Evolutionary conservation across 2,113 vertebrate species (phyloP).

Genomic region (Prochilodus magdalenae): DNA sequence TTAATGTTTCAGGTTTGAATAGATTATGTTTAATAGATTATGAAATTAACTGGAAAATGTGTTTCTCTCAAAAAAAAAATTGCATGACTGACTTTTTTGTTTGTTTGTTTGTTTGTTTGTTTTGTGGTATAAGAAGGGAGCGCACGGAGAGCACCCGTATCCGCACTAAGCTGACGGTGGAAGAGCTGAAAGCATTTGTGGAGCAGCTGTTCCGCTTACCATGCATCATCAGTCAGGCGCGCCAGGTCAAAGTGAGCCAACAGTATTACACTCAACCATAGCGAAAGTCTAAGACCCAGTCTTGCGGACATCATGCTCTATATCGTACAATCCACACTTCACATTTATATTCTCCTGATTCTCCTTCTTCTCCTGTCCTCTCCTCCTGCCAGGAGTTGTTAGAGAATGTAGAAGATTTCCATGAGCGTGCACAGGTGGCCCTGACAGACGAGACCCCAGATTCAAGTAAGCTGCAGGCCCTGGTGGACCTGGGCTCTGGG

Average conservation of each 20-base stretch:
- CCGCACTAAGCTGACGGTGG: constrained; percentile 93
- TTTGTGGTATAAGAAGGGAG: constrained; percentile 74
- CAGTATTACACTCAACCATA: neutral
- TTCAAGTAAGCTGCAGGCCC: constrained; percentile 90
- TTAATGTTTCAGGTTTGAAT: too few species aligned
- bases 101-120: neutral
- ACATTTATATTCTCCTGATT: neutral
- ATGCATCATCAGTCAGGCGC: constrained; percentile 93
- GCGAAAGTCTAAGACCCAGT: too few species aligned
- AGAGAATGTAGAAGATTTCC: constrained; percentile 97
- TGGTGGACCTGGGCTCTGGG: constrained; percentile 91
- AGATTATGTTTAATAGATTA: too few species aligned
- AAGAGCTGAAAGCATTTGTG: constrained; percentile 97
- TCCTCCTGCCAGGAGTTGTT: constrained; percentile 85
- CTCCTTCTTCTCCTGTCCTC: neutral
- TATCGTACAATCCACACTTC: too few species aligned
- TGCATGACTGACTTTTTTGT: too few species aligned
- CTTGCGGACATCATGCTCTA: too few species aligned
- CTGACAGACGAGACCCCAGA: constrained; percentile 92
- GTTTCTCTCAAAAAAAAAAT: neutral
- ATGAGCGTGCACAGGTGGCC: constrained; percentile 92
- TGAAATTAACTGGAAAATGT: too few species aligned
- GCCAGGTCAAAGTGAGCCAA: constrained; percentile 88
- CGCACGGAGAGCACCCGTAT: constrained; percentile 83
- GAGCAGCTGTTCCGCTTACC: constrained; percentile 93